Evolutionary conservation across 2,113 vertebrate species (phyloP), one percentile per base, ranked within the genome.

Genomic region (Pygoscelis antarcticus): DNA sequence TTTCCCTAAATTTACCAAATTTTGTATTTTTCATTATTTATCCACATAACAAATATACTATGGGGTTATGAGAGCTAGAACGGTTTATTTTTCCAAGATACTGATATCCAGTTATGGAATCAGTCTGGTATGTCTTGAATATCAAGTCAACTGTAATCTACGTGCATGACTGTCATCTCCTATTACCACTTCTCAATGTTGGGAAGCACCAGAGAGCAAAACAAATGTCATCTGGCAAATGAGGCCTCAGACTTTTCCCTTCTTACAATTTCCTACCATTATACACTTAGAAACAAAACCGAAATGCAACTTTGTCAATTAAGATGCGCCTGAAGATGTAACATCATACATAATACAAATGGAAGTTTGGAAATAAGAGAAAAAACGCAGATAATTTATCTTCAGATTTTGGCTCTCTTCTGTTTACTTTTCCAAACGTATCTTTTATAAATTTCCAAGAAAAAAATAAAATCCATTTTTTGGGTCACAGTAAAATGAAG

Each of bases 161-260:
- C 0, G 0, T 27, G 18, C 21, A 22, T 32, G 15, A 84, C 14
- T 16, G 2, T 20, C n/a, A 29, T 16, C 36, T 62, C 23, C 38
- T 44, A 40, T 22, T 34, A 81, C 15, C 13, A 29, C 26, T 88
- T 77, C 32, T 68, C 36, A 60, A 36, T 0, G 0, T 0, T 65
- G 20, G 32, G 40, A 93, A 83, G 57, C 21, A 71, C 17, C 26
- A 78, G 66, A 83, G 9, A 58, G 11, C 38, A 94, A 92, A 92
- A 86, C 25, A 77, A 65, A 84, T 2, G 8, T 36, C 60, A 60
- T 15, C 27, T 2, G 0, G 11, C 4, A 82, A 88, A 80, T 0
- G 1, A 66, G n/a, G 21, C 16, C 47, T 80, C 54, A 44, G 22
- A 77, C 13, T 68, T 62, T 49, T 52, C 29, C 51, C 12, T 60